A percentile compares a stretch with the other conserved stretches of the same genome.
Evolutionary conservation across 1,140 invertebrate species (phyloP).

Genomic region (Tetragnatha versicolor): DNA sequence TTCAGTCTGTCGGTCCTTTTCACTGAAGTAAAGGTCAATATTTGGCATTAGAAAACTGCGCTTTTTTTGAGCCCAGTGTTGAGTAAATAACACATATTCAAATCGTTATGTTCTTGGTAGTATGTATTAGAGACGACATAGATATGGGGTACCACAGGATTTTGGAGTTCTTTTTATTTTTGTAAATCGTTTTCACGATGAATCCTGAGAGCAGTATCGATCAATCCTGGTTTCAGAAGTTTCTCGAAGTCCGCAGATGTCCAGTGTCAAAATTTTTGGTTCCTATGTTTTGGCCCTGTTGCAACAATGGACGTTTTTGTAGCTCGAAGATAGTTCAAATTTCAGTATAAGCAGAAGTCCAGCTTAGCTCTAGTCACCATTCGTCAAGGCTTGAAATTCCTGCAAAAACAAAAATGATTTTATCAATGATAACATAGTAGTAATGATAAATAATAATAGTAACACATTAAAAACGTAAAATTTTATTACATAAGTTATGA

Average conservation of each 20-base stretch:
- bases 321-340: slow-evolving; percentile 31
- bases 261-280: slow-evolving; percentile 7
- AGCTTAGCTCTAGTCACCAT: slow-evolving; percentile 24
- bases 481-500: too few species aligned
- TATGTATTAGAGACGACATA: slow-evolving; percentile 32
- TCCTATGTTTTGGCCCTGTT: slow-evolving; percentile 52
- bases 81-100: slow-evolving; percentile 36
- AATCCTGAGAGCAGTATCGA: slow-evolving; percentile 44
- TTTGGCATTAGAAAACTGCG: slow-evolving; percentile 37
- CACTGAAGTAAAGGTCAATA: slow-evolving; percentile 14
- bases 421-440: too few species aligned
- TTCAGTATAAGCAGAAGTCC: background rate
- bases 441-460: too few species aligned
- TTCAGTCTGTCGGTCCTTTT: too few species aligned
- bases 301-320: slow-evolving; percentile 46
- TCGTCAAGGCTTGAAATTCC: slow-evolving; percentile 38
- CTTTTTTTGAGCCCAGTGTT: slow-evolving; percentile 20
- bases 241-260: background rate
- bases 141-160: slow-evolving; percentile 32
- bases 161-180: slow-evolving; percentile 15
- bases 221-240: background rate
- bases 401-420: background rate
- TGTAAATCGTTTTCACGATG: slow-evolving; percentile 14
- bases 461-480: too few species aligned
- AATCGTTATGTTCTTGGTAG: slow-evolving; percentile 2